Conservation (phyloP, 2,797 vertebrate species). For the Vireo griseus region DNA sequence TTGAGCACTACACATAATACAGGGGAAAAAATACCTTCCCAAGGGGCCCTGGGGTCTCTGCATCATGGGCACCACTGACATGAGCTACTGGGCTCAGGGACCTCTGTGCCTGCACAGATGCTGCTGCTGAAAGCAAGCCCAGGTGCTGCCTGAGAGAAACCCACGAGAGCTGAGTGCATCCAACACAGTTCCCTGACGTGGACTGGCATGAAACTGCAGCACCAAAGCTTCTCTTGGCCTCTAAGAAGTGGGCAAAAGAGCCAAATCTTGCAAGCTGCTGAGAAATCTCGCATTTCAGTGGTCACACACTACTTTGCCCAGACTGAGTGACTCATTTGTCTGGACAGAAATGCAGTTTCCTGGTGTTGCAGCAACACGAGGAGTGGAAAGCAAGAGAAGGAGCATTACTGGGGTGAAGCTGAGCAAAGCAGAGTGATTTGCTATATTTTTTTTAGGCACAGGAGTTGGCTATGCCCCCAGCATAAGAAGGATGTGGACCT, state of each 20-base stretch:
- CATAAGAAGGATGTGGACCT: neutral
- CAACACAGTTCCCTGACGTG: fast-evolving
- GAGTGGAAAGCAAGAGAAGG: neutral
- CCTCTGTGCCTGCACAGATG: fast-evolving
- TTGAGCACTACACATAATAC: fast-evolving
- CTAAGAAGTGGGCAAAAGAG: neutral
- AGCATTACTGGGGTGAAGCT: neutral
- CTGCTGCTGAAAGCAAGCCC: neutral
- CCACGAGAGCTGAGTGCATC: fast-evolving
- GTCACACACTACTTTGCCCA: neutral
- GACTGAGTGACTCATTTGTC: neutral
- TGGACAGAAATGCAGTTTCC: neutral
- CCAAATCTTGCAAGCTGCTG: neutral
- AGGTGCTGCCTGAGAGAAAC: neutral
- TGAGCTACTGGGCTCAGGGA: neutral
- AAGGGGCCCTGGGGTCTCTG: neutral
- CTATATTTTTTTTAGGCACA: neutral
- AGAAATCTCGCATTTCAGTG: neutral
- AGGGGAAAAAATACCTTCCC: neutral
- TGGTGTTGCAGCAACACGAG: neutral
- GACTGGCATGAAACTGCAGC: neutral
- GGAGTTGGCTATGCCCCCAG: neutral
- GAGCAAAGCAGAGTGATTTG: neutral
- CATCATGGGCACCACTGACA: neutral
- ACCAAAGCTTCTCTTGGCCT: neutral